A percentile compares a stretch with the other conserved stretches of the same genome.
Evolutionary conservation across 64 coral and sea anemone species (phyloP).

Genomic region (Montipora cactus): DNA sequence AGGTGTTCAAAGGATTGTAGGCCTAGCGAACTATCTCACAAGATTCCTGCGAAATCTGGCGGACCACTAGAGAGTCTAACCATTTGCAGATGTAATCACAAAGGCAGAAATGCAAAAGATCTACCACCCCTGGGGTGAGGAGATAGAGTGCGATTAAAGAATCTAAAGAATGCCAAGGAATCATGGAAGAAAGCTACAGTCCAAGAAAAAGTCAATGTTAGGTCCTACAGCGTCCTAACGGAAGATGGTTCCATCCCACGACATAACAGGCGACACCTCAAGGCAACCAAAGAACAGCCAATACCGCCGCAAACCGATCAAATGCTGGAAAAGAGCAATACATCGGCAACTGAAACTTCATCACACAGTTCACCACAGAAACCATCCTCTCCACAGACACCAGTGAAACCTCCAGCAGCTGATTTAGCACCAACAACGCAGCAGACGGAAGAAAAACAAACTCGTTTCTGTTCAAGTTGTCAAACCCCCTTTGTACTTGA

Average conservation of each 20-base stretch:
- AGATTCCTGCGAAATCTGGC: too few relatives aligned
- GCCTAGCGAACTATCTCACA: too few relatives aligned
- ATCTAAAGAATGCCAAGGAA: background rate
- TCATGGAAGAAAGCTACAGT: constrained; percentile 26
- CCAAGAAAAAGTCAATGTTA: constrained; percentile 2
- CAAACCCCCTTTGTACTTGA: background rate
- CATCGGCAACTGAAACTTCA: background rate
- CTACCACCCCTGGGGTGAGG: constrained; percentile 17
- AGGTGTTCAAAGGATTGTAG: too few relatives aligned
- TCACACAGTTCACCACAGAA: background rate
- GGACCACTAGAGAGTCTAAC: constrained; percentile 19
- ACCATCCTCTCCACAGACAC: background rate
- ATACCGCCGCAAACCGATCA: background rate
- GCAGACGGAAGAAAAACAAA: background rate
- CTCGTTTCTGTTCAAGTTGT: background rate
- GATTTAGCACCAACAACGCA: background rate
- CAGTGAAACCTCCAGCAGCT: background rate
- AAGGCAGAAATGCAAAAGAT: constrained; percentile 47
- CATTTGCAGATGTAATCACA: constrained; percentile 5
- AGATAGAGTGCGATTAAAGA: constrained; percentile 40
- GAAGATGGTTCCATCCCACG: constrained; percentile 11
- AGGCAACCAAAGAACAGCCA: constrained; percentile 5
- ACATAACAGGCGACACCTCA: constrained; percentile 23
- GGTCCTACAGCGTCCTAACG: constrained; percentile 44
- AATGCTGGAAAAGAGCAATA: background rate